Base-by-base conservation (phyloP, 2,888 invertebrate species). In the Sarcophaga caerulescens region DNA sequence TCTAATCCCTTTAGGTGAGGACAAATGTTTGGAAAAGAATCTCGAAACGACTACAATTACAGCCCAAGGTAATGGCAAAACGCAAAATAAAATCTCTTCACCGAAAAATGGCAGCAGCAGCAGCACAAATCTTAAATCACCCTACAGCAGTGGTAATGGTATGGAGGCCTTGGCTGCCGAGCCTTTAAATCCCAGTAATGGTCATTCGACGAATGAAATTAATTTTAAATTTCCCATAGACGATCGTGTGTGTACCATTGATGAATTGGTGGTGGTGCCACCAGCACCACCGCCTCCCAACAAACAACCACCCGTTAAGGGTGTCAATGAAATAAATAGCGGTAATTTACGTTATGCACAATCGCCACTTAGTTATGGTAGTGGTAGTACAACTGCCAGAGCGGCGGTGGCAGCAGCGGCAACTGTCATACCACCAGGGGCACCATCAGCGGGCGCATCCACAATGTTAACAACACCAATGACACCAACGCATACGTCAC, bases 211-310 rank as follows among this genome's bases (percentile, higher is more conserved):
- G 87, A 93, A 92, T 83, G 94, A 95, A 90, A 94, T 95, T 88
- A 94, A 94, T 92, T 95, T 95, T 90, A 94, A 94, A 90, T 95
- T 95, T 92, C 94, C 94, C 57, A 92, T 94, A 80, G 93, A 93
- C 85, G 93, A 93, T 89, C 92, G 93, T 71, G 93, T 93, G 69
- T 93, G 93, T 87, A 93, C 93, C 82, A 92, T 93, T 89, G 93
- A 93, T 89, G 93, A 93, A 83, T 89, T 93, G 23, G 90, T 91
- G 4, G 71, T 92, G 84, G 93, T 93, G 4, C 91, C 93, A 14
- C 90, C 92, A 12, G 91, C 92, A 25, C 90, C 92, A 3, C 90
- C 91, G 12, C 91, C 92, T 17, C 89, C 89, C 11, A 69, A 87
- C 2, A 89, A 89, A 82, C 83, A 88, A 63, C 81, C 90, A 70